phyloP scores from a whole-genome alignment of 37 sponge, comb jelly and placozoan species.

The Mnemiopsis leidyi region DNA sequence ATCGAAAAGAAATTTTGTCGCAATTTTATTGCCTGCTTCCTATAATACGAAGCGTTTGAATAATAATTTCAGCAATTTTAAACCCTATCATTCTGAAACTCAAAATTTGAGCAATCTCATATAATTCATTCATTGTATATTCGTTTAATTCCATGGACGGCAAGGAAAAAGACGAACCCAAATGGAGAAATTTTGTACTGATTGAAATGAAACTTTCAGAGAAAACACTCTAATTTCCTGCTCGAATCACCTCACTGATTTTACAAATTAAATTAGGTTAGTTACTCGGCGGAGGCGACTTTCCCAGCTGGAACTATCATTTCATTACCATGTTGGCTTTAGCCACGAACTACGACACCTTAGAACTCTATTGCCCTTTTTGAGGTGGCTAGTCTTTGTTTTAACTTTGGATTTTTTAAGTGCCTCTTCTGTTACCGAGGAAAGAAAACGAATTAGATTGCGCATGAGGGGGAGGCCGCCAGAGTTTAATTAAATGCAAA shows the following conservation, averaged over 20 bases:
- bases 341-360: not conserved
- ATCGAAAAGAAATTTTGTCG: too few relatives aligned
- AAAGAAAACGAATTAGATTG: too few relatives aligned
- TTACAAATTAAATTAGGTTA: not conserved
- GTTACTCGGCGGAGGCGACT: not conserved
- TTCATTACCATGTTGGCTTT: not conserved
- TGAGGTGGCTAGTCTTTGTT: not conserved
- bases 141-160: too few relatives aligned
- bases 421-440: not conserved
- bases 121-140: too few relatives aligned
- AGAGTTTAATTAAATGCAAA: too few relatives aligned
- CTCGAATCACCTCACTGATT: not conserved
- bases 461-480: too few relatives aligned
- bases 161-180: too few relatives aligned
- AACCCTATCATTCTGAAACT: too few relatives aligned
- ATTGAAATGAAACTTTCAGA: not conserved
- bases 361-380: not conserved
- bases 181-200: not conserved
- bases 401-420: not conserved
- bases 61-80: too few relatives aligned
- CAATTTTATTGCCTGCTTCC: too few relatives aligned
- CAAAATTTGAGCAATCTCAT: too few relatives aligned
- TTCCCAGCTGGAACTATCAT: not conserved
- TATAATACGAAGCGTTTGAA: too few relatives aligned
- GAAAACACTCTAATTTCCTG: not conserved